A percentile compares a stretch with the other conserved stretches of the same genome.
These are phyloP conservation scores for Erpobdella octoculata DNA, from an alignment of 2,888 invertebrate genomes.

Conservation along the genomic window DNA sequence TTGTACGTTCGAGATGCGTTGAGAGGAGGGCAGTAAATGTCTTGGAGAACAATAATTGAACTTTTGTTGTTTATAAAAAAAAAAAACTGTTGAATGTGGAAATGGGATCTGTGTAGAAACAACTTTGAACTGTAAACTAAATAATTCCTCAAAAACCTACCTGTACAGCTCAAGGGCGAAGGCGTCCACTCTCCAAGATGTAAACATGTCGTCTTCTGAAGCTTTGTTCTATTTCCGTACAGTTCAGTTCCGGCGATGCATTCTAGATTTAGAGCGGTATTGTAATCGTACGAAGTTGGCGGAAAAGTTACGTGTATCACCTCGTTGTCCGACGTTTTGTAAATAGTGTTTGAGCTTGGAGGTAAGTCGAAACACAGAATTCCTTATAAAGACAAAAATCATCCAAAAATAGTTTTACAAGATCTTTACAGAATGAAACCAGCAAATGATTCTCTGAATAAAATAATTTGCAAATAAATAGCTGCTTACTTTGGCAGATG, in stretches of 20 bases:
- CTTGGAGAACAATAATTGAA: neutral
- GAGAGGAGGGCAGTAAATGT: slow-evolving; percentile 3
- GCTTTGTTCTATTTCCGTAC: neutral
- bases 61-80: neutral
- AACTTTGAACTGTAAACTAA: neutral
- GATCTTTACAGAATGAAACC: neutral
- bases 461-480: no score
- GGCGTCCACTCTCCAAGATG: slow-evolving; percentile 15
- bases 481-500: slow-evolving; percentile 1
- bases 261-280: neutral
- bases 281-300: slow-evolving; percentile 8
- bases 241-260: neutral
- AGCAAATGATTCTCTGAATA: no score
- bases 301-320: neutral
- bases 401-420: neutral
- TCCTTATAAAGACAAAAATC: neutral
- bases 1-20: slow-evolving; percentile 10
- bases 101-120: neutral
- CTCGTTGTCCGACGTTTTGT: neutral
- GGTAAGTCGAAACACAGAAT: neutral
- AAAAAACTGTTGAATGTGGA: neutral
- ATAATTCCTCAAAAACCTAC: neutral
- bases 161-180: slow-evolving; percentile 2
- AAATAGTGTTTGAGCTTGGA: neutral
- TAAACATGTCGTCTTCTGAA: slow-evolving; percentile 3